Evolutionary conservation across 2,888 invertebrate genomes (phyloP).

Genomic region (Sturmia bella): DNA sequence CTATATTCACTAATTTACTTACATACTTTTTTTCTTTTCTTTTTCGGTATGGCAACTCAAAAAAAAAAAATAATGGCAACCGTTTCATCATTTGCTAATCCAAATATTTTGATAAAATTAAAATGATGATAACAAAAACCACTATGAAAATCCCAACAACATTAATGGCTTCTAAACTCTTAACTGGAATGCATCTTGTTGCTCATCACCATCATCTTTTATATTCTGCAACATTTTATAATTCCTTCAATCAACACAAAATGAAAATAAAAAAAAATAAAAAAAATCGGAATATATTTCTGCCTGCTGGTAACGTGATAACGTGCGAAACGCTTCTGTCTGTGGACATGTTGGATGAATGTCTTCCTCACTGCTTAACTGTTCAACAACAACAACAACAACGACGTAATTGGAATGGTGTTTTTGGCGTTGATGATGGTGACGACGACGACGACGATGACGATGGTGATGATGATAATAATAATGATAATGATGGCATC

Average conservation of each 20-base stretch:
- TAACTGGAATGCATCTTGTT: conserved; percentile 54
- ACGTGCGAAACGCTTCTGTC: conserved; percentile 67
- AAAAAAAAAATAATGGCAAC: conserved; percentile 55
- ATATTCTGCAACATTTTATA: conserved; percentile 13
- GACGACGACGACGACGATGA: conserved; percentile 27
- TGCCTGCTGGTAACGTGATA: conserved; percentile 64
- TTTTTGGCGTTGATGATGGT: conserved; percentile 33
- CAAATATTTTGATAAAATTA: conserved; percentile 40
- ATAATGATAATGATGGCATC: conserved; percentile 40
- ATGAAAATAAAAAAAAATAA: background rate
- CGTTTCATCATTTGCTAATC: conserved; percentile 49
- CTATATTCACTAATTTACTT: conserved; percentile 16
- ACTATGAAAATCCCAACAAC: no score
- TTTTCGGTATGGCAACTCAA: conserved; percentile 36
- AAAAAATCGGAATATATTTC: conserved; percentile 31
- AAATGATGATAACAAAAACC: conserved; percentile 37
- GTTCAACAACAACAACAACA: conserved; percentile 31
- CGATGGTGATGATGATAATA: conserved; percentile 6
- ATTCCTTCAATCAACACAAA: conserved; percentile 30
- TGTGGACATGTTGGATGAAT: conserved; percentile 44
- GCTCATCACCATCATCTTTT: conserved; percentile 43
- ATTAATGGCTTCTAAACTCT: conserved; percentile 46
- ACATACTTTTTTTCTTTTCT: conserved; percentile 19
- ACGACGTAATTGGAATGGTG: conserved; percentile 38
- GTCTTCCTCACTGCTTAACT: conserved; percentile 37